These are phyloP conservation scores for Dicyrtoma fusca DNA, from an alignment of 2,888 invertebrate species.

Conservation along the genomic window DNA sequence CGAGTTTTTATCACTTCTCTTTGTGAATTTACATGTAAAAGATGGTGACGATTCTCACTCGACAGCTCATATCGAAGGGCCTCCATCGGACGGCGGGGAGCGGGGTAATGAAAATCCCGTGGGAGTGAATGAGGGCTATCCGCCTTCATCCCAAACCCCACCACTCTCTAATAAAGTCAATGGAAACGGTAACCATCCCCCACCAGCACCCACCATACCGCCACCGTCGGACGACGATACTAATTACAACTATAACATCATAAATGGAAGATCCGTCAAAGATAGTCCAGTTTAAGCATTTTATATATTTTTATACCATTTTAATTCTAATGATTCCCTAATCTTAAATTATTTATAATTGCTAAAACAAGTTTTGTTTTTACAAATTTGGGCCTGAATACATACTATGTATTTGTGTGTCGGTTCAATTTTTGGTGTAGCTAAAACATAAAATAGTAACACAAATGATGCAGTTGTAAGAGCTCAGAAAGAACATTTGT, in stretches of 20 bases:
- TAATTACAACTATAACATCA: conserved; percentile 44
- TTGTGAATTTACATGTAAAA: conserved; percentile 27
- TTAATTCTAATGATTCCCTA: neutral
- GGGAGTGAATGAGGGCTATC: conserved; percentile 43
- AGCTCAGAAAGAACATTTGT: too few relatives aligned
- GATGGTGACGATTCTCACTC: conserved; percentile 55
- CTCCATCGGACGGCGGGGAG: conserved; percentile 52
- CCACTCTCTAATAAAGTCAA: conserved; percentile 26
- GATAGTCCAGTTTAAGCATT: conserved; percentile 55
- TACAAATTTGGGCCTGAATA: too few relatives aligned
- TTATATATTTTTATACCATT: neutral
- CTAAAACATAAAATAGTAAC: too few relatives aligned
- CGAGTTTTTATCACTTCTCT: conserved; percentile 42
- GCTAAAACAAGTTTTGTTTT: too few relatives aligned
- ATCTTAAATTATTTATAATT: neutral
- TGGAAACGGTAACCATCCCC: conserved; percentile 51
- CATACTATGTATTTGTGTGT: too few relatives aligned
- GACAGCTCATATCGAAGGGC: conserved; percentile 53
- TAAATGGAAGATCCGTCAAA: conserved; percentile 55
- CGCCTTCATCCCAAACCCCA: conserved; percentile 52
- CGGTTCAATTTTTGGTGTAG: neutral
- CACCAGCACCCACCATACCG: conserved; percentile 53
- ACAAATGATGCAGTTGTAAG: too few relatives aligned
- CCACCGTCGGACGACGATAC: conserved; percentile 54
- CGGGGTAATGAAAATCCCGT: conserved; percentile 53